Base-by-base conservation (phyloP, 2,888 invertebrate species). In the Halocaridina rubra region DNA sequence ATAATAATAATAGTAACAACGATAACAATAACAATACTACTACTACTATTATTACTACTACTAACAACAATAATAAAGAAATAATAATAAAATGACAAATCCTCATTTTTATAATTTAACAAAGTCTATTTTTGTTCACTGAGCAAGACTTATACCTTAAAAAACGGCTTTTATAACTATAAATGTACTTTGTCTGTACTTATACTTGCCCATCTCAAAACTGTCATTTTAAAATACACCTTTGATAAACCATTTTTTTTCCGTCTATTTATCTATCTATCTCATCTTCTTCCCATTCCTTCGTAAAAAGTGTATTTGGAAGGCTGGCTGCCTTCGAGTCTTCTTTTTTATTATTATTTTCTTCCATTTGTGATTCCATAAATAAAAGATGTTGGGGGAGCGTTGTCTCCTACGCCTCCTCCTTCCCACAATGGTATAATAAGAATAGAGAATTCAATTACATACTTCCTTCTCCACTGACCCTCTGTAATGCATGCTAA, bases 401-500 rank as follows among this genome's bases (percentile, higher is more conserved):
- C 39, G 46, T 46, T 67, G 53, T 69, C 81, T 30, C 53, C 67
- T 22, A 24, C n/a, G 5, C 61, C n/a, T 16, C 61, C 29, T 27
- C 24, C 29, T 16, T 29, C 29, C 81, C 81, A 81, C 81, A 76
- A 81, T 75, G 76, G 76, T 76, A 81, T 81, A 81, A 81, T 81
- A 81, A 81, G 81, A 75, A 81, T 22, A 75, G 81, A 53, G 81
- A 81, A 81, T 81, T 81, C 81, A 81, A 81, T 81, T 81, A 81
- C 81, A 81, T 81, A 81, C 57, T 81, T 81, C 75, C 76, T n/a
- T n/a, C n/a, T 75, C 81, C 67, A 81, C 53, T 81, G 81, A 81
- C 81, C 81, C 64, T 16, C 81, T 75, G 81, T 81, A 81, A 81
- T 81, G 81, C 81, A 81, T 81, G 81, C 81, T 81, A 81, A 81